Conservation (phyloP, 2,888 invertebrate genomes). For the Embidobia sp. region DNA sequence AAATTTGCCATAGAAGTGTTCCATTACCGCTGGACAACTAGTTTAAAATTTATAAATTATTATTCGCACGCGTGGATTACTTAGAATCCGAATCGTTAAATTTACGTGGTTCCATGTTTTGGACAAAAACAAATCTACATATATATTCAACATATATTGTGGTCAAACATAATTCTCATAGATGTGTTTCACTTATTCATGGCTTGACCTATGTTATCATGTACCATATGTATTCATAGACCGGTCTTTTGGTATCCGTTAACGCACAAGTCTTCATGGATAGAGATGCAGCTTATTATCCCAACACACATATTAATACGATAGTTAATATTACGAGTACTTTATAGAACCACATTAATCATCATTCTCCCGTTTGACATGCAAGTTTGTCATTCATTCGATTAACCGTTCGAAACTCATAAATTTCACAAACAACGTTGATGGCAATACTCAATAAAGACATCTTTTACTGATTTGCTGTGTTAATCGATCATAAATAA, state of each 20-base stretch:
- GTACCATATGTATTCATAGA: slow-evolving; percentile 56
- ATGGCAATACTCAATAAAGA: slow-evolving; percentile 4
- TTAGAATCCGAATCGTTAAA: slow-evolving; percentile 18
- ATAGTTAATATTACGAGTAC: slow-evolving; percentile 37
- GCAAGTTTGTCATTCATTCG: slow-evolving; percentile 20
- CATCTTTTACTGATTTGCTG: background rate
- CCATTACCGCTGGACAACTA: too few species aligned
- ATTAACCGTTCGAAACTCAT: slow-evolving; percentile 29
- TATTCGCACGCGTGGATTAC: too few species aligned
- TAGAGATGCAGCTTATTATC: slow-evolving; percentile 55
- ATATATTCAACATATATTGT: slow-evolving; percentile 38
- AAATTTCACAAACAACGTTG: slow-evolving; percentile 28
- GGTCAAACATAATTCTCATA: slow-evolving; percentile 36
- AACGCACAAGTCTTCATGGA: slow-evolving; percentile 29
- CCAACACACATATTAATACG: slow-evolving; percentile 42
- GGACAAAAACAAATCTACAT: slow-evolving; percentile 35
- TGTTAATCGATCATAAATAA: slow-evolving; percentile 16
- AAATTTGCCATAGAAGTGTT: too few species aligned
- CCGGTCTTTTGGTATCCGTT: slow-evolving; percentile 43
- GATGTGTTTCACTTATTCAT: slow-evolving; percentile 47
- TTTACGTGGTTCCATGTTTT: slow-evolving; percentile 15
- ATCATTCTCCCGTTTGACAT: slow-evolving; percentile 34
- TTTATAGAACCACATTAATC: slow-evolving; percentile 40
- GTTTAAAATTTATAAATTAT: too few species aligned
- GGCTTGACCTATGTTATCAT: slow-evolving; percentile 36